Base-by-base conservation (phyloP, 2,797 vertebrate species). In the Petrocephalus schoutedeni region DNA sequence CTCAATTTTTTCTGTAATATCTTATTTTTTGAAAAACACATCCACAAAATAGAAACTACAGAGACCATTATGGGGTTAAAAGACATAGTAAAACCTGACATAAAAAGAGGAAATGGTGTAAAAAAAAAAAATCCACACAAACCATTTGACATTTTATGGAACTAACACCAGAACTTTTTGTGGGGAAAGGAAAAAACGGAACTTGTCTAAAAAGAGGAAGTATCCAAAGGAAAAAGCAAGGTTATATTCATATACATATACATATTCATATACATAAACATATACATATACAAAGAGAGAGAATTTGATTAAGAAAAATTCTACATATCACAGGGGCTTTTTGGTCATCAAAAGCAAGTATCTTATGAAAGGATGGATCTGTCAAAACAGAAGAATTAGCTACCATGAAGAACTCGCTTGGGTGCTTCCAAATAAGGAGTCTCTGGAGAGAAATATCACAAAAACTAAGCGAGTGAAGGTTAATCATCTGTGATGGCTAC, bases 141-240 rank as follows among this genome's bases (percentile, higher is more conserved):
- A 23, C 82, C 87, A 71, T 88, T 84, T 58, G 53, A 86, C 84
- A 58, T 86, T 88, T 87, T 88, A 88, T 32, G 58, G 87, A 88
- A 88, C 23, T 84, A 88, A 85, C 45, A 88, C 49, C 49, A 88
- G 87, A 53, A 16, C 28, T 57, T 36, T 77, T 49, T 67, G 64
- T 82, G 74, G 83, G 80, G 87, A 64, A 28, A 84, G 49, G 61
- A 19, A 74, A 85, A 88, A 88, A 45, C 23, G 14, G 45, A 88
- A 67, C 58, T 56, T 2, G 61, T 16, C n/a, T 19, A 56, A 88
- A 56, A 88, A 67, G 53, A 51, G 82, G 82, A 88, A 84, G 45
- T 56, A 9, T 3, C 1, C 49, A 64, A 67, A 36, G 64, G 64
- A 36, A 36, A 16, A 85, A 23, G 41, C 36, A n/a, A 45, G 36